Evolutionary conservation across 1,140 invertebrate species (phyloP).

Genomic region (silkworm (Bombyx mori)): ASM3026992v2 NC_085111.1:13751501-13752000

Average conservation of each 20-base stretch:
- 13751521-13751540: constrained; percentile 27
- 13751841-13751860: constrained; percentile 50
- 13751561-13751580: constrained; percentile 49
- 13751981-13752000: background rate
- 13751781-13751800: constrained; percentile 67
- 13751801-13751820: constrained; percentile 66
- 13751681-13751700: background rate
- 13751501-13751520: constrained; percentile 63
- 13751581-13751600: constrained; percentile 32
- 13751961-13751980: constrained; percentile 14
- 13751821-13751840: constrained; percentile 56
- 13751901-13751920: constrained; percentile 48
- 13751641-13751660: background rate
- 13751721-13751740: constrained; percentile 18
- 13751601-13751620: too few species aligned
- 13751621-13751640: background rate
- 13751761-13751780: constrained; percentile 55
- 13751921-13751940: constrained; percentile 45
- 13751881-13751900: constrained; percentile 16
- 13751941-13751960: constrained; percentile 38
- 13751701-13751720: constrained; percentile 28
- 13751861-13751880: constrained; percentile 34
- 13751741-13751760: constrained; percentile 42
- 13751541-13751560: constrained; percentile 46
- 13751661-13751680: background rate